Conservation (phyloP, 2,113 vertebrate genomes). For the Sminthopsis crassicaudata region DNA sequence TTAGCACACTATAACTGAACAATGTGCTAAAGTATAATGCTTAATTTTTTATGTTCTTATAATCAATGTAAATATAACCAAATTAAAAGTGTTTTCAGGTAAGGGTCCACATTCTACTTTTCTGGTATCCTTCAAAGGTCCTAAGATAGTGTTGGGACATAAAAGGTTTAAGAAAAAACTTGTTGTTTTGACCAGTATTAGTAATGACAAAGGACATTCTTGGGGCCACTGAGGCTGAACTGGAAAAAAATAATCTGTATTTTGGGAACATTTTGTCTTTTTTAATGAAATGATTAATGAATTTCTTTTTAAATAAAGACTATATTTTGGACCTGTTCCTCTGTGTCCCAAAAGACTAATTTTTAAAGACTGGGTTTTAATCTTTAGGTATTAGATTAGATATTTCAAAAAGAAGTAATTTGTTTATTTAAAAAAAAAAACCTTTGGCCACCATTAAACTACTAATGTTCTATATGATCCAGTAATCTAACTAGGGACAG, state of each 20-base stretch:
- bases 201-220: background rate
- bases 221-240: background rate
- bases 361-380: background rate
- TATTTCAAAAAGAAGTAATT: background rate
- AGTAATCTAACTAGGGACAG: background rate
- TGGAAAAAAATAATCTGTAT: background rate
- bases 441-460: background rate
- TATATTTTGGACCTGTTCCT: background rate
- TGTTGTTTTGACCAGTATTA: background rate
- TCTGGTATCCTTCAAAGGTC: background rate
- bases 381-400: background rate
- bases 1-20: background rate
- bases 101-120: background rate
- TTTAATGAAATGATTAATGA: background rate
- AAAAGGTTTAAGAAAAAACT: background rate
- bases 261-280: background rate
- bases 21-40: background rate
- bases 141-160: background rate
- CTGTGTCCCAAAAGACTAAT: background rate
- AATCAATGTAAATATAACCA: background rate
- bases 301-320: background rate
- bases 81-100: background rate
- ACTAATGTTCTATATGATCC: background rate
- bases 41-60: background rate
- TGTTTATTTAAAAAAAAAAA: background rate